Evolutionary conservation across 2,113 vertebrate species (phyloP), one percentile per base, ranked within the genome.

Genomic region (Tyto alba): DNA sequence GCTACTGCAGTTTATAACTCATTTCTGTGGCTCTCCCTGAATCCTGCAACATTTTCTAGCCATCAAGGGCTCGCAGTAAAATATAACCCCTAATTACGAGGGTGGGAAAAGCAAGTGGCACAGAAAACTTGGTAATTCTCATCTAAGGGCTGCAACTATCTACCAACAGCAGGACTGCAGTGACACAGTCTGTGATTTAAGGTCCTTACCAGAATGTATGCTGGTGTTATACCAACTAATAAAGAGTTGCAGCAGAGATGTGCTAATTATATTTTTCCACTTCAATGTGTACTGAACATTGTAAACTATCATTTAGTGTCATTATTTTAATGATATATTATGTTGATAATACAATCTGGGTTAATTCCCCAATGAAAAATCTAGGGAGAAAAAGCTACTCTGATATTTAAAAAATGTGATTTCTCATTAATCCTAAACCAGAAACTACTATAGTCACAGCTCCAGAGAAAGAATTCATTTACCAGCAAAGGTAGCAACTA

Each of bases 251-350:
- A 89, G 69, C 69, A 95, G 93, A 85, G 93, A 97, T 91, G 88
- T 69, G 78, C 83, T 98, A 97, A 98, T 98, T 97, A 97, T 75
- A 96, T 97, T 97, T 97, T 97, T 93, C 96, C 93, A 95, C 96
- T 97, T 94, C 93, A 96, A 60, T 91, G 80, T 97, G 83, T 92
- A 97, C 94, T 83, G 89, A 97, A 95, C 87, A 94, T 77, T 73
- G 85, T 89, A 98, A 98, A 96, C 91, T 97, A 96, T 94, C 93
- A 98, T 96, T 97, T 97, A 89, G 91, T 94, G 80, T 92, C 97
- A 97, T 97, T 97, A 97, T 96, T 98, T 98, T 96, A 97, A 97
- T 96, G 94, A 97, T 87, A 95, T 90, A 97, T 95, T 96, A 96
- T 95, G 94, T 93, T 93, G 95, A 96, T 94, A 97, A 96, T 90